These are phyloP conservation scores for Atlantisia rogersi DNA, from an alignment of 2,113 vertebrate species.

Conservation along the genomic window DNA sequence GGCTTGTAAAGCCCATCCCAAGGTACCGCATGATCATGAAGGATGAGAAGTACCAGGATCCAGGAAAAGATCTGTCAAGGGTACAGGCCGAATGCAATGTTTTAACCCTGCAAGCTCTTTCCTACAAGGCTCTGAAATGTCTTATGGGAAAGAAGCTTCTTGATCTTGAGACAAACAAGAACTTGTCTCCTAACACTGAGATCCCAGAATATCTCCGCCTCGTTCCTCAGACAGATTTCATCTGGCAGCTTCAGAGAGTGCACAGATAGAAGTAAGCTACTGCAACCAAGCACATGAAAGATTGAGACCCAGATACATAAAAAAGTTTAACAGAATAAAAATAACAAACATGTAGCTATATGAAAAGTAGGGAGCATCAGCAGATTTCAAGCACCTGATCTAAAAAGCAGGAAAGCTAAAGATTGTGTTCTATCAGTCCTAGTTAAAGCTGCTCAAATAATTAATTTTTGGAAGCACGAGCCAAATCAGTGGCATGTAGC, in stretches of 20 bases:
- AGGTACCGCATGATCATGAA: accelerated
- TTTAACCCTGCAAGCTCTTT: neutral
- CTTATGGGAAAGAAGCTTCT: neutral
- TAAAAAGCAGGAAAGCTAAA: neutral
- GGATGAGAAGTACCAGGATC: neutral
- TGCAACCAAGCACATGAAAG: neutral
- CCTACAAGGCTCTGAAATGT: neutral
- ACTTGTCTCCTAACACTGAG: neutral
- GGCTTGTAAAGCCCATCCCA: neutral
- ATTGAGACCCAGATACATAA: neutral
- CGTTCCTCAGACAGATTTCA: neutral
- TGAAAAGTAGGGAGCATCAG: neutral
- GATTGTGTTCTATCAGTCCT: neutral
- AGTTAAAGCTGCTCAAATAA: neutral
- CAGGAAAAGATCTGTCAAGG: neutral
- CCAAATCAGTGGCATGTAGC: neutral
- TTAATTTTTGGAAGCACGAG: neutral
- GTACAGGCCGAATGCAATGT: neutral
- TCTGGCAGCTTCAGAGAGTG: neutral
- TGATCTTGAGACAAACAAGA: neutral
- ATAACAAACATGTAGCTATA: neutral
- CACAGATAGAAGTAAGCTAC: neutral
- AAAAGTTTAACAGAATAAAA: neutral
- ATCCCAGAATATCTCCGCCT: neutral
- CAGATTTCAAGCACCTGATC: neutral